Conservation (phyloP, 2,888 invertebrate genomes). For the Buathra laborator region DNA sequence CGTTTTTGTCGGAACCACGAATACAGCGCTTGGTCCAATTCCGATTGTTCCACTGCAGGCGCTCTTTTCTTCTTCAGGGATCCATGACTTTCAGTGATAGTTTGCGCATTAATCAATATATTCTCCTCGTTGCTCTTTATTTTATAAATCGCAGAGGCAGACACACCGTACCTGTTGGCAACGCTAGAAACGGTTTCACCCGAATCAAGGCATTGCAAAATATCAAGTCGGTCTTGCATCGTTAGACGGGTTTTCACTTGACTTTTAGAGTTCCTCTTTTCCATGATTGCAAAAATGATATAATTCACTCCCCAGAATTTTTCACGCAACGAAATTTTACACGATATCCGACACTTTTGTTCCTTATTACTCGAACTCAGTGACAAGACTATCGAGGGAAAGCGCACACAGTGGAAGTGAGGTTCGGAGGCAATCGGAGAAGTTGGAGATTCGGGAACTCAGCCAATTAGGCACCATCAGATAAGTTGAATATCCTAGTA, state of each 20-base stretch:
- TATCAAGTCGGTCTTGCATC: not conserved
- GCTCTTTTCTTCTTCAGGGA: not conserved
- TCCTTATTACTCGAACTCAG: not conserved
- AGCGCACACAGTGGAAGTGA: too few relatives aligned
- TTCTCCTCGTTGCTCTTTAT: not conserved
- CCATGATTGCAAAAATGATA: not conserved
- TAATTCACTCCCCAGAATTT: not conserved
- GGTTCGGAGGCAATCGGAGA: too few relatives aligned
- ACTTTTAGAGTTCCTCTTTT: not conserved
- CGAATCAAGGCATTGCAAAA: not conserved
- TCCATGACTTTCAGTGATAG: not conserved
- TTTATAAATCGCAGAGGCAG: not conserved
- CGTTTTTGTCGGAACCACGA: conserved; percentile 7
- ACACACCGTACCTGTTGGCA: not conserved
- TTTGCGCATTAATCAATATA: not conserved
- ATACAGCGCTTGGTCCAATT: conserved; percentile 10
- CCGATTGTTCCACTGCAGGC: not conserved
- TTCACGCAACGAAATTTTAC: not conserved
- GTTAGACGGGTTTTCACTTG: not conserved
- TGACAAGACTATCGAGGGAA: not conserved
- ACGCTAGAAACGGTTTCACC: not conserved
- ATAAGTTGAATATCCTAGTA: too few relatives aligned
- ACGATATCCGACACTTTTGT: not conserved
- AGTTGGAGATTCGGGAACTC: too few relatives aligned
- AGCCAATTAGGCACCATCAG: too few relatives aligned